phyloP scores from a whole-genome alignment of 2,888 invertebrate genomes.

The Coecobrya sp. region DNA sequence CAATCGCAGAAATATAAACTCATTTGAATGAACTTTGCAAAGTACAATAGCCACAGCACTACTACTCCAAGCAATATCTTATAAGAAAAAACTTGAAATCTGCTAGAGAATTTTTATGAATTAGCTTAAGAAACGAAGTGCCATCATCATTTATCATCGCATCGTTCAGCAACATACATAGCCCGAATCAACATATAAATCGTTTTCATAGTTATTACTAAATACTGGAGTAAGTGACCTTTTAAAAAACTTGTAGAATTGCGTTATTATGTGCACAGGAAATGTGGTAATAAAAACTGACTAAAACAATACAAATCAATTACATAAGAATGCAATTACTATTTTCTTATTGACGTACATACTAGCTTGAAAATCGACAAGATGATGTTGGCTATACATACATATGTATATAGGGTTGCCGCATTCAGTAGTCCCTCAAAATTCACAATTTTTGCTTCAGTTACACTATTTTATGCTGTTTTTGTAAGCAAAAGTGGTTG shows the following conservation, averaged over 20 bases:
- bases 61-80: too few species aligned
- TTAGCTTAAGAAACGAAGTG: neutral
- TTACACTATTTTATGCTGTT: neutral
- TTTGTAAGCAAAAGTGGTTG: neutral
- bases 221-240: slow-evolving; percentile 61
- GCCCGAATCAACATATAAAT: neutral
- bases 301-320: slow-evolving; percentile 81
- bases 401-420: neutral
- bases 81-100: neutral
- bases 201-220: neutral
- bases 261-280: slow-evolving; percentile 68
- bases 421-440: neutral
- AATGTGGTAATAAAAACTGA: slow-evolving; percentile 71
- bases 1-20: too few species aligned
- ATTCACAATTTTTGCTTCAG: slow-evolving; percentile 36
- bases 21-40: too few species aligned
- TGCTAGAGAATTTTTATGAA: neutral
- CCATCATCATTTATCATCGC: neutral
- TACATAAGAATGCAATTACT: slow-evolving; percentile 81
- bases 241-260: slow-evolving; percentile 60
- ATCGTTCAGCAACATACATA: neutral
- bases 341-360: slow-evolving; percentile 42
- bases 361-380: slow-evolving; percentile 69
- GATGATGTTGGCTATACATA: neutral
- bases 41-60: too few species aligned